Conservation (phyloP, 92 coral and sea anemone species). For the Galaxea fascicularis region DNA sequence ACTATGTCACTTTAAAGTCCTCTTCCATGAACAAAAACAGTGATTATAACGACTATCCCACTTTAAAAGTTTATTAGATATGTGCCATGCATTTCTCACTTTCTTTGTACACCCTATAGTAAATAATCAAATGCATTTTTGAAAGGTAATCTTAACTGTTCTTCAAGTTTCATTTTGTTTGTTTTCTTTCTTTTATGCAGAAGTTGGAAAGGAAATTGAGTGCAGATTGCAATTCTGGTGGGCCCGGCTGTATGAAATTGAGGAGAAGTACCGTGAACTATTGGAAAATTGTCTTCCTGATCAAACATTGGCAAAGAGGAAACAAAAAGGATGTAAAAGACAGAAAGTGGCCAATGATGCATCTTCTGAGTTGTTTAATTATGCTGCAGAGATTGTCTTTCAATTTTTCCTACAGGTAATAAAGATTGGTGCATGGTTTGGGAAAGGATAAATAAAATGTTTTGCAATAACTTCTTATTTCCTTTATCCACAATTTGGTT, state of each 20-base stretch:
- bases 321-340: neutral
- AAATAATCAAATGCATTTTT: too few relatives aligned
- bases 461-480: too few relatives aligned
- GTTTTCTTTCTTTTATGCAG: neutral
- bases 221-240: neutral
- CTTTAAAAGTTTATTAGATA: too few relatives aligned
- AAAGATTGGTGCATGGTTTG: neutral
- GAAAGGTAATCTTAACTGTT: too few relatives aligned
- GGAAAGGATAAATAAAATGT: too few relatives aligned
- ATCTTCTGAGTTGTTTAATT: constrained; percentile 10
- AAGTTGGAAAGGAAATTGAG: constrained; percentile 10
- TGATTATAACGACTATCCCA: too few relatives aligned
- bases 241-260: neutral
- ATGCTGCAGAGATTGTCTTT: constrained; percentile 33
- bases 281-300: neutral
- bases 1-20: too few relatives aligned
- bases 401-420: constrained; percentile 47
- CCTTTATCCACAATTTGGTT: too few relatives aligned
- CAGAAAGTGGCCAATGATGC: neutral
- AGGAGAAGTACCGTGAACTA: neutral
- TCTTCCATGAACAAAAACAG: too few relatives aligned
- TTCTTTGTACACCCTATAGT: too few relatives aligned
- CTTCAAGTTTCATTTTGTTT: too few relatives aligned
- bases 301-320: neutral
- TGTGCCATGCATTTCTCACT: too few relatives aligned